Evolutionary conservation across 2,797 vertebrate genomes (phyloP), one percentile per base, ranked within the genome.

Genomic region (Tachyglossus aculeatus): DNA sequence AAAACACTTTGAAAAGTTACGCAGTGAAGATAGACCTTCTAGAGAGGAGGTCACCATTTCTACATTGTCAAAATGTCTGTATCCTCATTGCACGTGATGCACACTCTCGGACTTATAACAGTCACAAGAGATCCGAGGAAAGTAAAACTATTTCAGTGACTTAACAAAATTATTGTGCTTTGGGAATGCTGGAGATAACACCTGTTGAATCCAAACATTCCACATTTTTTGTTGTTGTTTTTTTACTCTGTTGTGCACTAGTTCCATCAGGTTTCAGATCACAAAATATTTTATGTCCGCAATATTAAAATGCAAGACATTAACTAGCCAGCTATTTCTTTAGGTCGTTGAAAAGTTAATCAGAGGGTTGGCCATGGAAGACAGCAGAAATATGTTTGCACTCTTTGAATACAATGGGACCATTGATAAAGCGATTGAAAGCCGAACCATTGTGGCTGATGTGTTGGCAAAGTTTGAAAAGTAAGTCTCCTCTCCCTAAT

Each of bases 401-500:
- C 83, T 96, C 79, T 96, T 96, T 71, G 96, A 96, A 79, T 93
- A 95, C 89, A 95, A 95, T 0, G 94, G 92, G 14, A 83, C 71
- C 7, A 88, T 91, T 1, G 95, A 98, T 75, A 97, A 98, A 83
- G 98, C 98, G 82, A 96, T 99, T 61, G 98, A 99, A 88, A 97
- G 95, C 89, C 95, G 96, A 45, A 91, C 94, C 0, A 93, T 99
- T 13, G 96, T 99, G 27, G 97, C 97, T 0, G 98, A 99, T 19
- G 89, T 98, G 58, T 90, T 99, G 67, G 95, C 98, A 50, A 99
- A 97, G 90, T 99, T 99, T 89, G 98, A 99, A 81, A 98, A 94
- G 98, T 99, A 84, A 92, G 94, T 83, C 5, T 3, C 15, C 27
- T 50, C 19, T 58, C 25, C 64, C 16, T 22, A 27, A 56, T 68